Evolutionary conservation across 2,113 vertebrate species (phyloP).

Genomic region (Plestiodon gilberti): DNA sequence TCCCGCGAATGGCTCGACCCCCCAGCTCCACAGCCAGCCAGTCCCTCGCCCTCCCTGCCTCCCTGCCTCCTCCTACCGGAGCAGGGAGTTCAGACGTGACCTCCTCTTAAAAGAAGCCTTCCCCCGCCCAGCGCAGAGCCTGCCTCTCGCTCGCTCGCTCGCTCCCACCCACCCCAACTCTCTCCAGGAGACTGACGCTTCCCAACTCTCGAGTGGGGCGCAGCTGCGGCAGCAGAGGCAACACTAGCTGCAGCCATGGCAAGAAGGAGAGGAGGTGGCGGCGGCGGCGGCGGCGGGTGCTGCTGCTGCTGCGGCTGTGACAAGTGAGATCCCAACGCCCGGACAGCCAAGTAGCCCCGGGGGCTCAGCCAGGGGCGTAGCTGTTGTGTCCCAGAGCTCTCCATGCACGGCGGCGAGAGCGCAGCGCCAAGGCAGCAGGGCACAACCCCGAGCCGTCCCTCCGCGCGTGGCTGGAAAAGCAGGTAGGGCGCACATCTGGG

Average conservation of each 20-base stretch:
- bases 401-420: not conserved
- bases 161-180: not conserved
- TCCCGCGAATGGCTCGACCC: not conserved
- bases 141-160: not conserved
- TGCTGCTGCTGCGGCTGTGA: not conserved
- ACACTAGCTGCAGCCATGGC: not conserved
- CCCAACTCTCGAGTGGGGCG: not conserved
- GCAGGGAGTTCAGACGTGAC: not conserved
- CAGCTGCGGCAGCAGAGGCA: not conserved
- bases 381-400: not conserved
- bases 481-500: not conserved
- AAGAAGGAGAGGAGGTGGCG: not conserved
- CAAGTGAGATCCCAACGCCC: not conserved
- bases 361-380: slow-evolving; percentile 2
- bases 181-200: not conserved
- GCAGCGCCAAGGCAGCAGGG: not conserved
- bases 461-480: not conserved
- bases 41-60: not conserved
- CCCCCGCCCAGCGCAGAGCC: not conserved
- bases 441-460: too few species aligned
- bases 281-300: not conserved
- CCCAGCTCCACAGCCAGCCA: not conserved
- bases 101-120: not conserved
- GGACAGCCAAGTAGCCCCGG: not conserved
- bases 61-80: not conserved